Evolutionary conservation across 2,797 vertebrate genomes (phyloP).

Genomic region (Syncerus caffer): DNA sequence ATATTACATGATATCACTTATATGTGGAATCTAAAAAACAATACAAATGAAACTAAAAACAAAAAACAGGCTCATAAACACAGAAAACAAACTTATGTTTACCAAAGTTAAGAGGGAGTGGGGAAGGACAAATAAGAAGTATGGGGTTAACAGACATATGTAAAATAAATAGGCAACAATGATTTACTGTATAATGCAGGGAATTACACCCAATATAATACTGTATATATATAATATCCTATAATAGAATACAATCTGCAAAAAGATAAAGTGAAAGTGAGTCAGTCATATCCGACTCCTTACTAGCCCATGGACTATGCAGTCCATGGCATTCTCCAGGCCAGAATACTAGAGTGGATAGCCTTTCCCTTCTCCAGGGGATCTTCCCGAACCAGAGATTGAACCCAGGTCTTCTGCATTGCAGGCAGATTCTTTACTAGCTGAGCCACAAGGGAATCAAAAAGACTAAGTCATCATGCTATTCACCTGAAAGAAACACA

Average conservation of each 20-base stretch:
- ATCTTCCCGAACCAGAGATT: neutral
- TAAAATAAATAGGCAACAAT: neutral
- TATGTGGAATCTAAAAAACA: neutral
- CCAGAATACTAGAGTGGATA: neutral
- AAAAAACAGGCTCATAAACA: neutral
- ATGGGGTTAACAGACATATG: neutral
- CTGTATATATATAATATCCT: neutral
- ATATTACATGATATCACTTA: neutral
- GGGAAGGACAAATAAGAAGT: neutral
- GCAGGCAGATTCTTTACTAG: neutral
- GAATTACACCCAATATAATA: neutral
- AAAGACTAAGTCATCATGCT: neutral
- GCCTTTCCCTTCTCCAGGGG: neutral
- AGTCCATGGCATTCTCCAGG: neutral
- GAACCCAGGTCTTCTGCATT: neutral
- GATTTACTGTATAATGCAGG: neutral
- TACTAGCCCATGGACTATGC: neutral
- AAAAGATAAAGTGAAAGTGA: neutral
- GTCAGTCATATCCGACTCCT: neutral
- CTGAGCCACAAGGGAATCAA: neutral
- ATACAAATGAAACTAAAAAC: neutral
- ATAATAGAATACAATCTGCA: neutral
- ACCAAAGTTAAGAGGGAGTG: neutral
- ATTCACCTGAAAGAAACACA: neutral
- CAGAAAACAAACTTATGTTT: neutral